Base-by-base conservation (phyloP, 2,888 invertebrate species). In the Ypsolopha sequella region DNA sequence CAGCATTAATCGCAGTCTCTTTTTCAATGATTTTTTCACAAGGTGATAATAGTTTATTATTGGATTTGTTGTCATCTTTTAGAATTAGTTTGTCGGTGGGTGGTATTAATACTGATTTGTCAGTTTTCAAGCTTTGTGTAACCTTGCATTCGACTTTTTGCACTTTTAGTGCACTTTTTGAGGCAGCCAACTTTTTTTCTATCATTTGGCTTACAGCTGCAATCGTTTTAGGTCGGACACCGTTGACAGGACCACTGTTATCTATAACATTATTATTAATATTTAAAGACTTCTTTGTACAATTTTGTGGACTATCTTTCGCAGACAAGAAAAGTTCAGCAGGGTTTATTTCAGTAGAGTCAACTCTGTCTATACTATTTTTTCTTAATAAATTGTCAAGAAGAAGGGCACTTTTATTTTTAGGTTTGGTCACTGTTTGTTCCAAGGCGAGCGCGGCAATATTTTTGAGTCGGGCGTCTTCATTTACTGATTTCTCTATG, bases 311-410 rank as follows among this genome's bases (percentile, higher is more conserved):
- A 41, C 65, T 62, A 62, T 82, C 84, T 57, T 63, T 80, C 1
- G 78, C 72, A 48, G 75, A 61, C 61, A 87, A 68, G 66, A 87
- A 82, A 62, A 88, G 64, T 69, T 88, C 74, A 51, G 86, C 80
- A 55, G 86, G 84, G 59, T 86, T 73, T 54, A 76, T 56, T 63
- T 84, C 67, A 61, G 69, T 73, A 56, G 82, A 65, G 41, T 77
- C 81, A 7, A 71, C 65, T 60, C 88, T 76, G 54, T 90, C 90
- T 44, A 90, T 80, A 63, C 88, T 89, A 62, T 89, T 89, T 68
- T 89, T 89, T 55, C 87, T 79, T 55, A 89, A 73, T 46, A 89
- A 73, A 63, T 86, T 88, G 60, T 89, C 89, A n/a, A 89, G 74
- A 41, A 89, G 66, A 48, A 86, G 63, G 7, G 84, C 87, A 58